Evolutionary conservation across 2,113 vertebrate species (phyloP).

Genomic region (Cyprichromis sp.): DNA sequence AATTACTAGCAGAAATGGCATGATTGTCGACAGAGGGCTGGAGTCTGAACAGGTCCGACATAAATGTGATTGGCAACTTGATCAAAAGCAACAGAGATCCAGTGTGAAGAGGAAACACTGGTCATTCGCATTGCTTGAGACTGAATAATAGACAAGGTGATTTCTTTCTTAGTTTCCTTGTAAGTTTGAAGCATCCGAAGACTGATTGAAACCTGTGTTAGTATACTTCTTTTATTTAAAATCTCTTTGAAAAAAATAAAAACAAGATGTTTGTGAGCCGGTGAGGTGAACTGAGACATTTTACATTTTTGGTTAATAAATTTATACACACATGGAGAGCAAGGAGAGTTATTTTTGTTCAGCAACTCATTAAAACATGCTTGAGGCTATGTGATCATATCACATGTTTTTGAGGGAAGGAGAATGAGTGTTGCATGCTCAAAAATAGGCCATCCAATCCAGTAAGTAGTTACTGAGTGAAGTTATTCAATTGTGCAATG

Average conservation of each 20-base stretch:
- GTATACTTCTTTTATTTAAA: not conserved
- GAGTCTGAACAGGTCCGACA: conserved; percentile 24
- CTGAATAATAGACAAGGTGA: conserved; percentile 5
- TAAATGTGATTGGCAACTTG: conserved; percentile 38
- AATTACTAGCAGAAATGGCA: conserved; percentile 10
- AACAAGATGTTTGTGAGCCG: not conserved
- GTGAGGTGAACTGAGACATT: not conserved
- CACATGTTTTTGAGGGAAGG: conserved; percentile 37
- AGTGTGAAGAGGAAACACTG: not conserved
- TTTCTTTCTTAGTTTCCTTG: not conserved
- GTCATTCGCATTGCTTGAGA: not conserved
- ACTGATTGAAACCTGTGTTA: not conserved
- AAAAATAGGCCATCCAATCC: conserved; percentile 57
- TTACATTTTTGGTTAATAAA: conserved; percentile 32
- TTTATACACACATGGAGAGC: conserved; percentile 19
- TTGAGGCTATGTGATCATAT: conserved; percentile 46
- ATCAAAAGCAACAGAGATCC: conserved; percentile 39
- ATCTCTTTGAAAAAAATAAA: not conserved
- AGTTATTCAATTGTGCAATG: conserved; percentile 12
- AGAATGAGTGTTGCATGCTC: conserved; percentile 4
- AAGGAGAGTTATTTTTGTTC: conserved; percentile 51
- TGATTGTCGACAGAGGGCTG: not conserved
- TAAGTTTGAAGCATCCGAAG: not conserved
- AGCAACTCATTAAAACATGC: conserved; percentile 60
- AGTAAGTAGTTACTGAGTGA: not conserved